Percentiles rank a stretch among this genome's conserved stretches.
Conservation (phyloP, 2,888 invertebrate genomes). For the Archips crataeganus region DNA sequence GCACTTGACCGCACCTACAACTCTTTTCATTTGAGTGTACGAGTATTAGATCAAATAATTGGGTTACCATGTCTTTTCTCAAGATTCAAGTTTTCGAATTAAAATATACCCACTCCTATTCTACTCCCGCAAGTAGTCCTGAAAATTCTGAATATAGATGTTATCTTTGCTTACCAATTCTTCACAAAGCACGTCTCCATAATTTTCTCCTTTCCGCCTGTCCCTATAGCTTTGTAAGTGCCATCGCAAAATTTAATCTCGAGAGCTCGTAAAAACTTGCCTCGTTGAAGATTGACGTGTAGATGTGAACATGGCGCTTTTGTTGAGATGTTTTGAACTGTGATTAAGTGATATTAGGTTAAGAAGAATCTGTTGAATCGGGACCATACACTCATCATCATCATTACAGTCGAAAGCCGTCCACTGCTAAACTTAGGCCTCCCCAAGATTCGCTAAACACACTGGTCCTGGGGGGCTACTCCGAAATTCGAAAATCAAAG, state of each 20-base stretch:
- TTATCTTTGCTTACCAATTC: constrained; percentile 6
- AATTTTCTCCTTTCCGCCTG: constrained; percentile 6
- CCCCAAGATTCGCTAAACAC: too few species aligned
- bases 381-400: too few species aligned
- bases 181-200: constrained; percentile 10
- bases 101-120: neutral
- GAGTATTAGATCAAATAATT: too few species aligned
- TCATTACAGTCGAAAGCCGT: too few species aligned
- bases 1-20: too few species aligned
- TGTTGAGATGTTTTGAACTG: neutral
- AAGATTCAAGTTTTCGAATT: neutral
- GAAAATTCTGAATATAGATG: neutral
- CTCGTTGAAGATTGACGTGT: constrained; percentile 28
- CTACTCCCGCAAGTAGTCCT: neutral
- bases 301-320: constrained; percentile 10
- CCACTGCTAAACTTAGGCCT: too few species aligned
- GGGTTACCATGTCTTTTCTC: too few species aligned
- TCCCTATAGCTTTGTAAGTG: constrained; percentile 19
- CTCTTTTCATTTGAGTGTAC: too few species aligned
- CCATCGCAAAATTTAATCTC: constrained; percentile 35
- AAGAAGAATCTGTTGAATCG: too few species aligned
- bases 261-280: constrained; percentile 33
- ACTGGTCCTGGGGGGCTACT: too few species aligned
- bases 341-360: neutral
- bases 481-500: too few species aligned